These are phyloP conservation scores for Isichthys henryi DNA, from an alignment of 2,113 vertebrate species.

Conservation along the genomic window DNA sequence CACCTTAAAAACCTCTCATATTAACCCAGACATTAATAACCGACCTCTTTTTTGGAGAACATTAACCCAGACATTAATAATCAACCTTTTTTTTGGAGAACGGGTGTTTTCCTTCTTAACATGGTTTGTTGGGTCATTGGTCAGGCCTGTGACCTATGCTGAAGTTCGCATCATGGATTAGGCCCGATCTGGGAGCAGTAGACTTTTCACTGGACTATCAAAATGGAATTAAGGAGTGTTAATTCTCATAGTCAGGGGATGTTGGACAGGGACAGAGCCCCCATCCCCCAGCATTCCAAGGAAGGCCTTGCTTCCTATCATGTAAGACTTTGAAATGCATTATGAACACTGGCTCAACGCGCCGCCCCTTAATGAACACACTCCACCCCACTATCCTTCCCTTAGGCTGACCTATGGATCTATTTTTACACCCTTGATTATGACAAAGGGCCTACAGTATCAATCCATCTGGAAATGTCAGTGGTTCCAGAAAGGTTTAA, in stretches of 20 bases:
- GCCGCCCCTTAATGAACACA: not conserved
- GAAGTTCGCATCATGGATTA: not conserved
- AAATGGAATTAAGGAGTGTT: not conserved
- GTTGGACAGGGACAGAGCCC: not conserved
- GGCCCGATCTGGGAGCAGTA: not conserved
- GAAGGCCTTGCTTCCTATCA: not conserved
- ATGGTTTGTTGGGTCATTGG: not conserved
- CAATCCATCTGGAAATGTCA: not conserved
- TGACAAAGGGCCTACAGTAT: not conserved
- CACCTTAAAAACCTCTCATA: not conserved
- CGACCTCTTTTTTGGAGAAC: not conserved
- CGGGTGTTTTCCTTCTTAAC: not conserved
- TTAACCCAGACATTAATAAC: not conserved
- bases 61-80: not conserved
- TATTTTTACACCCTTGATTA: not conserved
- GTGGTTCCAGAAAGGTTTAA: not conserved
- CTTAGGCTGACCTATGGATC: not conserved
- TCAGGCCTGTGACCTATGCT: not conserved
- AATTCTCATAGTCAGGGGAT: not conserved
- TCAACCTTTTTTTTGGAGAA: not conserved
- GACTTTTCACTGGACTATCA: not conserved
- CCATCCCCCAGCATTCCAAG: not conserved
- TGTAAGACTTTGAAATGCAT: constrained; percentile 7
- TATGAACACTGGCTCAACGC: not conserved
- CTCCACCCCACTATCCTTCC: not conserved